Evolutionary conservation across 2,113 vertebrate genomes (phyloP), one percentile per base, ranked within the genome.

Genomic region (Pardalotus punctatus): DNA sequence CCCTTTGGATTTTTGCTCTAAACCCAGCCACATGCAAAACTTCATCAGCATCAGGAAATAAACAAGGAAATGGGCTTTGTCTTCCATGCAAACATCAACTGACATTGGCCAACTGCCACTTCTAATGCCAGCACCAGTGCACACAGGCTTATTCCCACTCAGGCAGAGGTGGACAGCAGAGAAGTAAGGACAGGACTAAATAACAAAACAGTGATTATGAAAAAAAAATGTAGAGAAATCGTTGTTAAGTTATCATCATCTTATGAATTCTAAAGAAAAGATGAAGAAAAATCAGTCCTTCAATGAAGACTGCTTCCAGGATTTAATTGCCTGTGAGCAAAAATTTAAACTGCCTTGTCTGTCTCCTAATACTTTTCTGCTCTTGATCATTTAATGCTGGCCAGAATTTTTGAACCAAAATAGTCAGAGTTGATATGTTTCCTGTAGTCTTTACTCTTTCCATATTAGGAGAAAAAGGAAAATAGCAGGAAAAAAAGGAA

Each of bases 41-140:
- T 95, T 89, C 86, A 76, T 86, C 56, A 94, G 65, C 40, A 42
- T 84, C 78, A 96, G 76, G 97, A 97, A 96, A 95, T 60, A 96
- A 96, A 93, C 86, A 95, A 90, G 83, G 57, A 91, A 83, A 94
- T 1, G 6, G 28, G 65, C 77, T 97, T 96, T 92, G 73, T 67
- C 73, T 86, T 94, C 72, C 60, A 88, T 86, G 84, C 25, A 28
- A 90, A 96, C 86, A 94, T 71, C 38, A 57, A 79, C 36, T 79
- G 54, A 65, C 38, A 20, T 22, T 88, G 54, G 86, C 90, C 56
- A 58, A 31, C 14, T 76, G 85, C 77, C 89, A 74, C 81, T 81
- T 96, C 65, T 48, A 93, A 74, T 29, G 69, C 72, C 81, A 94
- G 76, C 61, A 80, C 33, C 27, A 19, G 58, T 28, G 56, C 14